Base-by-base conservation (phyloP, 2,797 vertebrate species). In the Taeniopygia guttata region DNA sequence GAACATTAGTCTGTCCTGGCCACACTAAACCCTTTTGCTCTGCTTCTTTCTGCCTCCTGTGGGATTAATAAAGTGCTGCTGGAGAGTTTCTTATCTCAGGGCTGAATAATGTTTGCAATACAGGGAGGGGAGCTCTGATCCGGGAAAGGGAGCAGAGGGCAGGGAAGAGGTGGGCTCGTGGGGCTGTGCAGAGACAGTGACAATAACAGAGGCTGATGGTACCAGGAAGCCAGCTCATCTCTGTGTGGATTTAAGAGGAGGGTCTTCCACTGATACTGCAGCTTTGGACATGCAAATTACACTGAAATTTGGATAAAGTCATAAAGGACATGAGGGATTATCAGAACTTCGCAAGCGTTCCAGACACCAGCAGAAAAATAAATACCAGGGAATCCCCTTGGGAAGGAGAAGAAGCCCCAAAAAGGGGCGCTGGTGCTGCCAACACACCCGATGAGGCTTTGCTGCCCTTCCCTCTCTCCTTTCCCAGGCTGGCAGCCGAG, bases 61-160 rank as follows among this genome's bases (percentile, higher is more conserved):
- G 94, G 95, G 96, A 97, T 97, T 97, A 95, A 96, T 82, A 78
- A 84, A 95, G 96, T 97, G 93, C 95, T 95, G 90, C 95, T 82
- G 72, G 89, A 95, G 92, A 96, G 85, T 90, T 56, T 59, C 96
- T 97, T 96, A 97, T 96, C 96, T 96, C 59, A 38, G 54, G 81
- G 90, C 95, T 87, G 92, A 94, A 85, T 96, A 92, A 94, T 94
- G 94, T 90, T 93, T 94, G 93, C 38, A 54, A 34, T 93, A 32
- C 51, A 75, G 88, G 94, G 89, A 94, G 91, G 87, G 87, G 67
- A 90, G 89, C 96, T 92, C 84, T 76, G 69, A 87, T 83, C 85
- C 8, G 2, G 88, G 92, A 89, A 79, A 55, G 43, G 56, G 68
- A 75, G 86, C 67, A 78, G 54, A 58, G 56, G 54, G 9, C 48